Conservation (phyloP, 2,797 vertebrate species). For the Cossypha polioptera region DNA sequence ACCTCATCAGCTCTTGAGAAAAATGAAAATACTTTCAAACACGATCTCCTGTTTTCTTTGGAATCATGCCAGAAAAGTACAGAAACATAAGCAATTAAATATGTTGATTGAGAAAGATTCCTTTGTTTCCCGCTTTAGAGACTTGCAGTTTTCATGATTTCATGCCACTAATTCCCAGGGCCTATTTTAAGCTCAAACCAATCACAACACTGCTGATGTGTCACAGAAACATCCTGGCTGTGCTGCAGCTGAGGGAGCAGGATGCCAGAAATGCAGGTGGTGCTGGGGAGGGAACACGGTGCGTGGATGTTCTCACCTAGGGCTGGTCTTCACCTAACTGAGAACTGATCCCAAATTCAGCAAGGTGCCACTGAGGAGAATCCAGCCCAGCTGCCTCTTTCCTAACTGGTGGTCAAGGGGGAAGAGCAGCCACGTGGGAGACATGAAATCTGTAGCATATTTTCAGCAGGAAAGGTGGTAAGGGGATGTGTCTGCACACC, state of each 20-base stretch:
- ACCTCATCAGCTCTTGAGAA: not conserved
- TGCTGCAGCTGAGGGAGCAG: not conserved
- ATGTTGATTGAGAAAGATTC: constrained; percentile 23
- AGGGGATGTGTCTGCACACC: not conserved
- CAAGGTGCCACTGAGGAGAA: not conserved
- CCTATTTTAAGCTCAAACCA: constrained; percentile 55
- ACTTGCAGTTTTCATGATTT: constrained; percentile 22
- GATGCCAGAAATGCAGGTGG: not conserved
- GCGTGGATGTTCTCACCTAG: not conserved
- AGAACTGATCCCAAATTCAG: not conserved
- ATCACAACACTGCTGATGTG: constrained; percentile 38
- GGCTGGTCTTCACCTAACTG: not conserved
- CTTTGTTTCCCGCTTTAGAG: constrained; percentile 21
- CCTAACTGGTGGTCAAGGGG: not conserved
- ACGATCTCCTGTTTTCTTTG: not conserved
- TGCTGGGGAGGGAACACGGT: not conserved
- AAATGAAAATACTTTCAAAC: not conserved
- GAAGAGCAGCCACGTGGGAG: not conserved
- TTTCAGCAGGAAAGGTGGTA: not conserved
- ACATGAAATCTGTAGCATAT: rapidly evolving
- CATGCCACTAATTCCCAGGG: constrained; percentile 48
- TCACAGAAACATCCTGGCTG: constrained; percentile 48
- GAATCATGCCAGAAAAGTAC: not conserved
- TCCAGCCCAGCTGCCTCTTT: not conserved
- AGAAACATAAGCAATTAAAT: constrained; percentile 49